Base-by-base conservation (phyloP, 1,140 invertebrate genomes). In the Drosophila repletoides region DNA sequence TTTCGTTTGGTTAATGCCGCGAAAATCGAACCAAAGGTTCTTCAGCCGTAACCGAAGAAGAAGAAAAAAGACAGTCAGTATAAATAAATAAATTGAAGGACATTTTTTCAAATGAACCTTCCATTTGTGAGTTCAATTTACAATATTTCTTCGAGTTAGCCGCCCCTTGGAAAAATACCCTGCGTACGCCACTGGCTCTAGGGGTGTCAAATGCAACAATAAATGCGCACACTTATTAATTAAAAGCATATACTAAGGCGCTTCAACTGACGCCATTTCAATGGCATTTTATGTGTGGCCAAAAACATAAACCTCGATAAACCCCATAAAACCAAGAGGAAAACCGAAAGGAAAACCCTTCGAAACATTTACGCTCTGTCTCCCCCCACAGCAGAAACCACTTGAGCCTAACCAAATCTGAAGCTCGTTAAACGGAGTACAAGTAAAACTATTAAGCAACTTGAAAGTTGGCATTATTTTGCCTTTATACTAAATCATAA, bases 191-290 rank as follows among this genome's bases (percentile, higher is more conserved):
- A n/a, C 0, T 4, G 17, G 19, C 21, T 28, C 9, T 22, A 15
- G 24, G 59, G 24, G 60, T 64, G 60, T 56, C 24, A 40, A 60
- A 68, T 72, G 72, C 77, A 72, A 68, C 73, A 76, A 76, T 76
- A 68, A 72, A 72, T 59, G 76, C 68, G 49, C 52, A 61, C 70
- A 84, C 69, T 84, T 83, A 83, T 83, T 83, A 83, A 83, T 83
- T 83, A 83, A 83, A 77, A 79, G 64, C 77, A 80, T 69, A 76
- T 69, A 72, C 73, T 69, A 69, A 55, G 64, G 68, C 51, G 52
- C 36, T 49, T 24, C 53, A 45, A 45, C 55, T 24, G 3, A 10
- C 22, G 40, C 46, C 36, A 66, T 68, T 58, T 46, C 61, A 59
- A 77, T 53, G 43, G 77, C 40, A 34, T 72, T 84, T 83, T 83